A percentile compares a stretch with the other conserved stretches of the same genome.
phyloP scores from a whole-genome alignment of 2,113 vertebrate species.

The Salvelinus fontinalis region DNA sequence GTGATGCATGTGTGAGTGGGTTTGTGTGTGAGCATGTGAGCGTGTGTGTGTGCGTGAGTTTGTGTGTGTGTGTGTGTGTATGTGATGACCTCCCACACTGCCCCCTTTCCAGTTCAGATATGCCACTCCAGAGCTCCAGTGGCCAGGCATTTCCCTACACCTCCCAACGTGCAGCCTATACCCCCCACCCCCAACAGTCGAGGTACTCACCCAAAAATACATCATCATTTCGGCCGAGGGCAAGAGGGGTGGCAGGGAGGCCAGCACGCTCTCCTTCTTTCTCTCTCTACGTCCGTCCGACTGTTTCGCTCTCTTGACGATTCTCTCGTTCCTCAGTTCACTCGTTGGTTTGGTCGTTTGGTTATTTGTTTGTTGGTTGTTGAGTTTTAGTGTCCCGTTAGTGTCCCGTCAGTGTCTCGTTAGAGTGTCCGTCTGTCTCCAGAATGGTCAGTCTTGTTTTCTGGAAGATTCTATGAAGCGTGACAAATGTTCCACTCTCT shows the following conservation, averaged over 20 bases:
- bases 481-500: conserved; percentile 24
- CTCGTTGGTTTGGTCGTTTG: background rate
- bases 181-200: background rate
- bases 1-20: background rate
- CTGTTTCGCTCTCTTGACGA: conserved; percentile 18
- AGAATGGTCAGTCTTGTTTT: background rate
- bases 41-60: background rate
- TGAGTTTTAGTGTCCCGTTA: conserved; percentile 37
- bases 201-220: conserved; percentile 67
- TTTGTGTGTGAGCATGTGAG: background rate
- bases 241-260: conserved; percentile 35
- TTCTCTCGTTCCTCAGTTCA: background rate
- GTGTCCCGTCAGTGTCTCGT: conserved; percentile 25
- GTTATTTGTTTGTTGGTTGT: conserved; percentile 12
- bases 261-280: conserved; percentile 28
- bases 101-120: background rate
- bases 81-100: background rate
- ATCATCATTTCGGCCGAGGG: conserved; percentile 63
- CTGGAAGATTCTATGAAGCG: conserved; percentile 11
- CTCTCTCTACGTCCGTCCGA: conserved; percentile 22
- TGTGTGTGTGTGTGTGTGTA: background rate
- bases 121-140: background rate
- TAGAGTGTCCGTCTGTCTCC: conserved; percentile 25
- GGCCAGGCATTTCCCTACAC: background rate
- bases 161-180: background rate